Conservation (phyloP, 2,888 invertebrate species). For the Frankliniella intonsa region DNA sequence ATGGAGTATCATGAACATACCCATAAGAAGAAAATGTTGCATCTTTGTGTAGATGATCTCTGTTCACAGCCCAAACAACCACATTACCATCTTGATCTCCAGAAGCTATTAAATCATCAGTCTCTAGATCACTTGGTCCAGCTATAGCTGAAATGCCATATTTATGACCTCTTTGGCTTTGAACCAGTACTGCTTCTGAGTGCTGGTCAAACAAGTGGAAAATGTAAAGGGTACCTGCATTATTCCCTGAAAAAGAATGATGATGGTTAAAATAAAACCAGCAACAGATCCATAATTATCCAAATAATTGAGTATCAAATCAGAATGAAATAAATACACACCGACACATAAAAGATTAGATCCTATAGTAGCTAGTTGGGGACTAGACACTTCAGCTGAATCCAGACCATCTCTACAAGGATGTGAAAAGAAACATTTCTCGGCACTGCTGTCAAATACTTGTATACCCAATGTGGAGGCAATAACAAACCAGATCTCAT, state of each 20-base stretch:
- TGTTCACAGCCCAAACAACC: conserved; percentile 39
- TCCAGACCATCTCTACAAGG: conserved; percentile 39
- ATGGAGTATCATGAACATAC: conserved; percentile 31
- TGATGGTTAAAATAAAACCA: background rate
- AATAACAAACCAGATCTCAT: conserved; percentile 39
- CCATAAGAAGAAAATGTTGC: conserved; percentile 38
- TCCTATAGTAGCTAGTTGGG: conserved; percentile 40
- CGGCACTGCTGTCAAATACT: conserved; percentile 40
- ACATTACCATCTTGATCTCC: conserved; percentile 41
- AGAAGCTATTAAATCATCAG: conserved; percentile 40
- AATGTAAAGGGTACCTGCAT: conserved; percentile 40
- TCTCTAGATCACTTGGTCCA: conserved; percentile 23
- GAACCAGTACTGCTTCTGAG: conserved; percentile 39
- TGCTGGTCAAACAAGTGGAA: conserved; percentile 39
- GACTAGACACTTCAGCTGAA: conserved; percentile 38
- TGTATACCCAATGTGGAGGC: conserved; percentile 41
- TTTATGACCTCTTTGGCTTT: conserved; percentile 40
- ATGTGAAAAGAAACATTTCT: conserved; percentile 40
- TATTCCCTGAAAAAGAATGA: conserved; percentile 38
- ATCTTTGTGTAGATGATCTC: conserved; percentile 39
- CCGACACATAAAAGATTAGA: conserved; percentile 41
- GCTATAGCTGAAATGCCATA: conserved; percentile 40
- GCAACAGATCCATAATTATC: background rate
- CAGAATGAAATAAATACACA: conserved; percentile 30
- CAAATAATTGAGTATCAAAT: too few relatives aligned